These are phyloP conservation scores for Xiphias gladius DNA, from an alignment of 2,113 vertebrate species.

Conservation along the genomic window DNA sequence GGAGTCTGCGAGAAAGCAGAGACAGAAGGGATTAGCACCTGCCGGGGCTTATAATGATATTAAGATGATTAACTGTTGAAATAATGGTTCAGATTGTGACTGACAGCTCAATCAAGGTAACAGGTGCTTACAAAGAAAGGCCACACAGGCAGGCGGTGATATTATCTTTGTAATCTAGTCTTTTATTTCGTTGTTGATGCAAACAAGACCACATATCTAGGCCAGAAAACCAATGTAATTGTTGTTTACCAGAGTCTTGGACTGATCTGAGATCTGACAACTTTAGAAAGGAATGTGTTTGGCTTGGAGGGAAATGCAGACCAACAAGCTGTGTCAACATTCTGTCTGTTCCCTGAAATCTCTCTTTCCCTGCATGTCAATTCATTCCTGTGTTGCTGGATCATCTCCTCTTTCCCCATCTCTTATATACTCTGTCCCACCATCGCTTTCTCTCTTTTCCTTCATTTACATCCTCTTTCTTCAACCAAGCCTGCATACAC, in stretches of 20 bases:
- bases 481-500: conserved; percentile 40
- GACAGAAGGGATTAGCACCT: conserved; percentile 67
- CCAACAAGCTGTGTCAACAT: conserved; percentile 81
- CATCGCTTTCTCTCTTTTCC: conserved; percentile 16
- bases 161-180: conserved; percentile 19
- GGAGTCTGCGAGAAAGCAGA: conserved; percentile 85
- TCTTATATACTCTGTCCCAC: conserved; percentile 16
- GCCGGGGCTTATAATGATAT: conserved; percentile 37
- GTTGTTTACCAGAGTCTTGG: conserved; percentile 69
- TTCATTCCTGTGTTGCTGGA: conserved; percentile 38
- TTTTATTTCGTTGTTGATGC: conserved; percentile 32
- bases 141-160: conserved; percentile 1
- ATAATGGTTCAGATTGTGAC: conserved; percentile 17
- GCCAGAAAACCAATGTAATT: conserved; percentile 45
- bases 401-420: conserved; percentile 21
- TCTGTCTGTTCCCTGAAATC: conserved; percentile 69
- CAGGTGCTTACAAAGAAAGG: conserved; percentile 24
- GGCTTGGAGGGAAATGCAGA: conserved; percentile 67
- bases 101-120: conserved; percentile 41
- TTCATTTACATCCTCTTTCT: conserved; percentile 55
- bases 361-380: conserved; percentile 29
- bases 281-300: conserved; percentile 77
- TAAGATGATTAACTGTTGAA: conserved; percentile 43
- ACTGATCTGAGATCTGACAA: conserved; percentile 72
- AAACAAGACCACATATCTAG: conserved; percentile 44